Evolutionary conservation across 2,888 invertebrate species (phyloP), one percentile per base, ranked within the genome.

Genomic region (Acronicta alni): DNA sequence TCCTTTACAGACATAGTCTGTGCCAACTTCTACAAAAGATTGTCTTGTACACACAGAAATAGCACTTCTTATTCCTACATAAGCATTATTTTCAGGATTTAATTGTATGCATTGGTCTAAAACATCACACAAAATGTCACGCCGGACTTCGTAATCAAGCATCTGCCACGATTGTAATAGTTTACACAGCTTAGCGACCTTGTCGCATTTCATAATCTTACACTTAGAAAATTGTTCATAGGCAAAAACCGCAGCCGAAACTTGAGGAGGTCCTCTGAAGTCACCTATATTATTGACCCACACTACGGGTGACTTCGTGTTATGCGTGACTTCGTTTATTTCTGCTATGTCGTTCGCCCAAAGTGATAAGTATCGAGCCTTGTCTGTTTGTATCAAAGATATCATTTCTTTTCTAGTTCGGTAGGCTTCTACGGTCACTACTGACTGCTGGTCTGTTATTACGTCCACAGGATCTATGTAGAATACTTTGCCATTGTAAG

Each of bases 341-440:
- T 84, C 83, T 0, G 86, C 80, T 1, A 85, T 51, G 26, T 84
- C 82, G 30, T 75, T 81, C 8, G 81, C 80, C 91, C 91, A 91
- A 4, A 90, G 60, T 0, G 90, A 89, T 6, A 88, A 43, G 42
- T 75, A 85, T 26, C 66, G 67, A 12, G 77, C 63, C 3, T 59
- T 46, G 1, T 65, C 56, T 14, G 72, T 56, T 2, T 74, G 53
- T 0, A 87, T 4, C 7, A 91, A 47, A 12, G 81, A 58, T 10
- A 89, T 47, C 20, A 89, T 62, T 49, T 91, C 91, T 58, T 87
- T 88, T 0, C 74, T 81, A 0, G 88, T 90, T 57, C 91, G 83
- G 62, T 86, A 91, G 0, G 85, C 84, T 60, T 89, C 87, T 0
- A 89, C 74, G 0, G 51, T n/a, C 10, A 82, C 67, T 0, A 57